A percentile compares a stretch with the other conserved stretches of the same genome.
Evolutionary conservation across 2,888 invertebrate genomes (phyloP).

Genomic region (Drosophila rubida): DNA sequence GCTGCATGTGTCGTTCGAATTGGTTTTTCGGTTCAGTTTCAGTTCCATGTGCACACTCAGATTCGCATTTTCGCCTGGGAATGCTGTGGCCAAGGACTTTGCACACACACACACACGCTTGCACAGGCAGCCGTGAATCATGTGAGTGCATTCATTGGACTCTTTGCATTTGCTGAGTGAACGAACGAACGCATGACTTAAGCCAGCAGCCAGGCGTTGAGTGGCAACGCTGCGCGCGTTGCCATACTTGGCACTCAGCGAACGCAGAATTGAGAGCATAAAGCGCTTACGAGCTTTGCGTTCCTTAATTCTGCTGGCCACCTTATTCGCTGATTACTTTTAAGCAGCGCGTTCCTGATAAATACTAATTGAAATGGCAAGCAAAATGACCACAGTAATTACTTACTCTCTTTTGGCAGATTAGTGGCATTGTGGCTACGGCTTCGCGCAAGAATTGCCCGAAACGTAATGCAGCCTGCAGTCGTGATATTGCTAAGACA

Average conservation of each 20-base stretch:
- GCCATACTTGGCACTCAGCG: neutral
- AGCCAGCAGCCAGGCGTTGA: constrained; percentile 16
- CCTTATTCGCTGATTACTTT: too few relatives aligned
- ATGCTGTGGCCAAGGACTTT: constrained; percentile 49
- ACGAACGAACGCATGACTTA: constrained; percentile 3
- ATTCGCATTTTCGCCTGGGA: constrained; percentile 27
- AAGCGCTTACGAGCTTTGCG: neutral
- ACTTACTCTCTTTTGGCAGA: too few relatives aligned
- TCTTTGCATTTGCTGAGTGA: constrained; percentile 26
- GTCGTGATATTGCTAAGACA: too few relatives aligned
- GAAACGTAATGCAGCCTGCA: too few relatives aligned
- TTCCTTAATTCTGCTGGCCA: neutral
- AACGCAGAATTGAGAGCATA: neutral
- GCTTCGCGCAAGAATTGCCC: too few relatives aligned
- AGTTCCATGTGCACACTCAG: constrained; percentile 17
- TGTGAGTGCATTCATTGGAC: constrained; percentile 48
- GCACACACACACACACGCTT: neutral
- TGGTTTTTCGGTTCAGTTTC: constrained; percentile 51
- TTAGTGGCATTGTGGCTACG: too few relatives aligned
- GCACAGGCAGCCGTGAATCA: constrained; percentile 14
- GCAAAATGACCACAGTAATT: too few relatives aligned
- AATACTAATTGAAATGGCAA: too few relatives aligned
- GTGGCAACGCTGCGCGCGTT: neutral
- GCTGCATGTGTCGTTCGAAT: constrained; percentile 51
- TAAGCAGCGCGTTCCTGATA: too few relatives aligned